Conservation (phyloP, 2,888 invertebrate species). For the Sepioteuthis lessoniana region DNA sequence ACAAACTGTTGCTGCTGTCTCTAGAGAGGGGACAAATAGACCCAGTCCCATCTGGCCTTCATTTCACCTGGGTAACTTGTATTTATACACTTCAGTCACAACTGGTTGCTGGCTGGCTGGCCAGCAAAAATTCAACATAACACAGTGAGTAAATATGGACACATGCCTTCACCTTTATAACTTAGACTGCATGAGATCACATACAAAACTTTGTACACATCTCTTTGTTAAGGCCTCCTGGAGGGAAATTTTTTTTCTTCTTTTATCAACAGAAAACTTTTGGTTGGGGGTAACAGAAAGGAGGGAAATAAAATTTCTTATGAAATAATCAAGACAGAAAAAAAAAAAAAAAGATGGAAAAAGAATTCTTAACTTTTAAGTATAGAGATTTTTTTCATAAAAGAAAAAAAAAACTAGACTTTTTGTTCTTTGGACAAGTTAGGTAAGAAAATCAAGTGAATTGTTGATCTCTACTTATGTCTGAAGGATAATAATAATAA, state of each 20-base stretch:
- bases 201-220: constrained; percentile 37
- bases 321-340: neutral
- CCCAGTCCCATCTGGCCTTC: neutral
- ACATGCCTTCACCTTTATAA: constrained; percentile 45
- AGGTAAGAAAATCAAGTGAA: neutral
- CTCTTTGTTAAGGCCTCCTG: constrained; percentile 33
- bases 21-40: neutral
- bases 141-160: constrained; percentile 35
- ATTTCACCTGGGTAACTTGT: constrained; percentile 18
- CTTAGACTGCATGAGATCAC: constrained; percentile 41
- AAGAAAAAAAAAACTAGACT: neutral
- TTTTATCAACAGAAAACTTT: neutral
- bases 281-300: neutral
- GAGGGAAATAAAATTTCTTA: neutral
- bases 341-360: neutral
- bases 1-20: neutral
- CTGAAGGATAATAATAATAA: neutral
- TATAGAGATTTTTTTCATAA: neutral
- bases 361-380: neutral
- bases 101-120: constrained; percentile 5
- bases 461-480: neutral
- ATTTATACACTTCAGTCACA: constrained; percentile 33
- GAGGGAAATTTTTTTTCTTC: neutral
- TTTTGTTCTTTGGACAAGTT: neutral
- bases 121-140: constrained; percentile 23